Base-by-base conservation (phyloP, 2,113 vertebrate genomes). In the Anser brachyrhynchus region DNA sequence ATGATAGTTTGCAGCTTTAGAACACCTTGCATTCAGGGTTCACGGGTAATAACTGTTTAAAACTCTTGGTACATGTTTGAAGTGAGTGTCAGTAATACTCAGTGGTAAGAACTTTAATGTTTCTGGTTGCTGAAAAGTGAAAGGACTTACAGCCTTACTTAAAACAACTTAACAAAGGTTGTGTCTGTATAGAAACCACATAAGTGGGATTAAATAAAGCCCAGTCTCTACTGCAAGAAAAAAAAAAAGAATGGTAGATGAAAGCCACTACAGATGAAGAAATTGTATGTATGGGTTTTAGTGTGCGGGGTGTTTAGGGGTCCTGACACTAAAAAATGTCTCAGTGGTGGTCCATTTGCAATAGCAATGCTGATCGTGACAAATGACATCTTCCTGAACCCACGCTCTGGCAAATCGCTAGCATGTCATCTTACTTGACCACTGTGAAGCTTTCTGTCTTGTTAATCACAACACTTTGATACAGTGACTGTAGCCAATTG, bases 381-480 rank as follows among this genome's bases (percentile, higher is more conserved):
- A 89, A 87, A 90, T n/a, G 20, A 59, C 75, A 57, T 58, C 11
- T 91, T 95, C 67, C 69, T 62, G 61, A 77, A 59, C 64, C 39
- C 74, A 44, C 31, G 7, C 54, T 81, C 6, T 92, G 69, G 59
- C 67, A 72, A 89, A 79, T 55, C 51, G 33, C 66, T 77, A 95
- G 43, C 46, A 58, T 67, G 93, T 90, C 62, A 58, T 92, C 76
- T 93, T 92, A 31, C 61, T 83, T 92, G 41, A 77, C 61, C 91
- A 79, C 71, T n/a, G 46, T 49, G 54, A 29, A 83, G 71, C 33
- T 95, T 96, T 93, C 61, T 46, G 55, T 84, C 86, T 87, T 76
- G 57, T 94, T 94, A 86, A 74, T 86, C 90, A 64, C 58, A 92
- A 44, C n/a, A 25, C 44, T 84, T 94, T 72, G 80, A 69, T 92